These are phyloP conservation scores for Lophius piscatorius DNA, from an alignment of 2,113 vertebrate species.

Conservation along the genomic window DNA sequence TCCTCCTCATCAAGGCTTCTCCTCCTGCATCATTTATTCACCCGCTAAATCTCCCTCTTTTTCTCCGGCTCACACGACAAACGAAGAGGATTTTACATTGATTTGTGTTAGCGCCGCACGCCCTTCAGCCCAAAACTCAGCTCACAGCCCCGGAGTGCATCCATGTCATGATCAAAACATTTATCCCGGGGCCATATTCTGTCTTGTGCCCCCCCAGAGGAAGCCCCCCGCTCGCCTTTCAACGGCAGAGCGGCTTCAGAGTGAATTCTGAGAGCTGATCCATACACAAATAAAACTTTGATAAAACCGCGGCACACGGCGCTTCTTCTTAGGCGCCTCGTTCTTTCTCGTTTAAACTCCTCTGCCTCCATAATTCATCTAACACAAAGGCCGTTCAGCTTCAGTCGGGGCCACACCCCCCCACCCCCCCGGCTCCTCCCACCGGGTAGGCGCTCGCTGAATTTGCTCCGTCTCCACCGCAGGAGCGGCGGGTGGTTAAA, in stretches of 20 bases:
- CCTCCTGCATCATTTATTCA: slow-evolving; percentile 27
- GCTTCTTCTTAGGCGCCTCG: slow-evolving; percentile 38
- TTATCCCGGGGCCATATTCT: slow-evolving; percentile 46
- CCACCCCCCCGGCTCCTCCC: slow-evolving; percentile 10
- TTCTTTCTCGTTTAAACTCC: slow-evolving; percentile 25
- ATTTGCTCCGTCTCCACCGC: slow-evolving; percentile 43
- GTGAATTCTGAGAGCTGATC: slow-evolving; percentile 28
- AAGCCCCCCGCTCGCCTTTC: not conserved
- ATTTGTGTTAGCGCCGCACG: slow-evolving; percentile 18
- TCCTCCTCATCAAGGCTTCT: too few species aligned
- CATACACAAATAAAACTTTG: slow-evolving; percentile 57
- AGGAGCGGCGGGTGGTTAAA: slow-evolving; percentile 45
- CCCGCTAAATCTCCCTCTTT: slow-evolving; percentile 1
- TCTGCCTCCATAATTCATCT: slow-evolving; percentile 46
- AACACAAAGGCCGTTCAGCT: slow-evolving; percentile 48
- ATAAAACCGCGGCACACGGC: slow-evolving; percentile 39
- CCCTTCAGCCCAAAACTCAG: slow-evolving; percentile 20
- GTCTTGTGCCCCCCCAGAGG: slow-evolving; percentile 8
- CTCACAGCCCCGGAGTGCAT: slow-evolving; percentile 21
- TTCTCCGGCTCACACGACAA: not conserved
- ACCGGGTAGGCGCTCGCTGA: slow-evolving; percentile 34
- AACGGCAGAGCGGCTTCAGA: slow-evolving; percentile 42
- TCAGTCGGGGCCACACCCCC: slow-evolving; percentile 36
- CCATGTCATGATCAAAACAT: slow-evolving; percentile 46
- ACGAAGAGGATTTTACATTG: slow-evolving; percentile 12